Conservation (phyloP, 2,888 invertebrate species). For the Leuctra nigra region DNA sequence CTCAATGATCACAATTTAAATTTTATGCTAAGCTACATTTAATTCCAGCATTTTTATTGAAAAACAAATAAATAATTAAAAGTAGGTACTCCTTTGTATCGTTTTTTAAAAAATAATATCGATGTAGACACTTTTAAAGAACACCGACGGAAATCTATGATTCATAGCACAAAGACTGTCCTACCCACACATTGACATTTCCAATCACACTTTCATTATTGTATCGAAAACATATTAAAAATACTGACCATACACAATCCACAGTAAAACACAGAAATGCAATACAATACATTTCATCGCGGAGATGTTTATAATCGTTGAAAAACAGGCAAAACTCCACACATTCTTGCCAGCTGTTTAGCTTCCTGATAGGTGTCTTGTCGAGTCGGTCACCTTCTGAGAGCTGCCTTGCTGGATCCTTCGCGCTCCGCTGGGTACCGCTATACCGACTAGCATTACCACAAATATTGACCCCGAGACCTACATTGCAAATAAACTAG, state of each 20-base stretch:
- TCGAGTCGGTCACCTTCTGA: background rate
- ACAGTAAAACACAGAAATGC: background rate
- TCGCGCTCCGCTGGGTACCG: background rate
- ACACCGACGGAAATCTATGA: too few species aligned
- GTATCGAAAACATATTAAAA: background rate
- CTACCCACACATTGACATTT: background rate
- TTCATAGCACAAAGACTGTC: too few species aligned
- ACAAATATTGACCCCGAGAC: slow-evolving; percentile 16
- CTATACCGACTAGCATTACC: slow-evolving; percentile 1
- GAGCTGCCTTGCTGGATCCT: too few species aligned
- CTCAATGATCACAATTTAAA: too few species aligned
- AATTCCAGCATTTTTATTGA: too few species aligned
- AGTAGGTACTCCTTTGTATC: too few species aligned
- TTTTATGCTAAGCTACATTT: too few species aligned
- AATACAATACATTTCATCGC: background rate
- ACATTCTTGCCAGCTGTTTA: slow-evolving; percentile 1
- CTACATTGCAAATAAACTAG: background rate
- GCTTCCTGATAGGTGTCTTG: background rate
- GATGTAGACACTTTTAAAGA: too few species aligned
- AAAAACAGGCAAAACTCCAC: background rate
- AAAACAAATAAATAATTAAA: too few species aligned
- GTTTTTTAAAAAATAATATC: too few species aligned
- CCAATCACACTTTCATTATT: background rate
- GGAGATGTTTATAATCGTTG: background rate
- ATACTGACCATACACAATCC: background rate